These are phyloP conservation scores for Amphipyra berbera DNA, from an alignment of 2,888 invertebrate species.

Conservation along the genomic window DNA sequence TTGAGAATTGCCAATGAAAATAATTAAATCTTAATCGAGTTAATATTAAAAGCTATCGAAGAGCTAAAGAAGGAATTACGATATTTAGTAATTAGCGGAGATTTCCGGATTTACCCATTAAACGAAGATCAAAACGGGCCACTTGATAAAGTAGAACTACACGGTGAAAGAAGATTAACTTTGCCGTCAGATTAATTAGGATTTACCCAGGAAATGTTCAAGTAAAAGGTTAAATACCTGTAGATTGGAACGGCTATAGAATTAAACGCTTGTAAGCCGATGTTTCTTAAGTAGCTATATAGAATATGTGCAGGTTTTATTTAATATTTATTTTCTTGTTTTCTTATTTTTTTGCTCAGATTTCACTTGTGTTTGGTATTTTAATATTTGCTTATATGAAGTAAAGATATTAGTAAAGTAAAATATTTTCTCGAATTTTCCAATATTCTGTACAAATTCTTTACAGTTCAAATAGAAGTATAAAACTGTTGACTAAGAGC, in stretches of 20 bases:
- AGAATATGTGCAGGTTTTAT: no score
- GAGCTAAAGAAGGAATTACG: slow-evolving; percentile 22
- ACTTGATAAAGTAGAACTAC: slow-evolving; percentile 18
- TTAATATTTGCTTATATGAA: no score
- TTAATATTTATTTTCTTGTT: no score
- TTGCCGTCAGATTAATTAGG: slow-evolving; percentile 36
- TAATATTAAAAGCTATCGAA: slow-evolving; percentile 21
- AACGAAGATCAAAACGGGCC: slow-evolving; percentile 28
- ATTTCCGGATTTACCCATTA: slow-evolving; percentile 35
- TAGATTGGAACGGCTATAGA: slow-evolving; percentile 1
- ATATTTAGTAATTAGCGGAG: slow-evolving; percentile 30
- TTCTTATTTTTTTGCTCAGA: no score
- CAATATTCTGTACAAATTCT: no score
- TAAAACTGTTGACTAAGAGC: no score
- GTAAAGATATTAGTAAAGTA: no score
- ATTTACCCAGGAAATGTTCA: slow-evolving; percentile 9
- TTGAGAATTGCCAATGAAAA: slow-evolving; percentile 25
- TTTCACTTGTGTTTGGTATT: no score
- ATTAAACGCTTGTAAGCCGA: no score
- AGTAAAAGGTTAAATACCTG: slow-evolving; percentile 10
- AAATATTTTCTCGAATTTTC: no score
- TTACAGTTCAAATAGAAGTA: no score
- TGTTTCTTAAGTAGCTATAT: no score
- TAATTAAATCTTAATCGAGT: slow-evolving; percentile 15
- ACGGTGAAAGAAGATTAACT: slow-evolving; percentile 32